phyloP scores from a whole-genome alignment of 2,113 vertebrate species.

The Vimba vimba region DNA sequence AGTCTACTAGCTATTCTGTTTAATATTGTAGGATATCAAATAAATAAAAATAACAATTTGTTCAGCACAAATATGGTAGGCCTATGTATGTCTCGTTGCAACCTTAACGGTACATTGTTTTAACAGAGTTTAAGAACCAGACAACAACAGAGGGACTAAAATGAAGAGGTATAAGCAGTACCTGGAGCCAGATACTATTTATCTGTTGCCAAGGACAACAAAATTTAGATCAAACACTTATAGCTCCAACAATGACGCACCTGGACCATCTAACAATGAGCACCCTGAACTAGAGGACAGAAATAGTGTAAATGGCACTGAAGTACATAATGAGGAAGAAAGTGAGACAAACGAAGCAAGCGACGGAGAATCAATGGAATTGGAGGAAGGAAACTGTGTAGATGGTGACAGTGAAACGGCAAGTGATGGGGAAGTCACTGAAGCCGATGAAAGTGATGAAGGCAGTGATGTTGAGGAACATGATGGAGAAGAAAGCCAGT shows the following conservation, averaged over 20 bases:
- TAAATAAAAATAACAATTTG: too few relatives aligned
- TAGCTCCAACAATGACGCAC: too few relatives aligned
- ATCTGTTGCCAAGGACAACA: not conserved
- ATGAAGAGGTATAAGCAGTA: not conserved
- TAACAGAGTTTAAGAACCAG: not conserved
- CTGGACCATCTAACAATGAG: too few relatives aligned
- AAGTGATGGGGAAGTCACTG: not conserved
- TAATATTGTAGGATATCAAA: too few relatives aligned
- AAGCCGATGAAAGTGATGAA: not conserved
- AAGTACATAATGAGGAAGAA: not conserved
- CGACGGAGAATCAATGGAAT: not conserved
- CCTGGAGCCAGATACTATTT: not conserved
- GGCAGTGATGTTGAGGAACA: not conserved
- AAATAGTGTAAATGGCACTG: not conserved
- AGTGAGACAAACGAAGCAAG: too few relatives aligned
- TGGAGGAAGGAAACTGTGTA: not conserved
- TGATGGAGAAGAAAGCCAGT: not conserved
- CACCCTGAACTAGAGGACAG: too few relatives aligned
- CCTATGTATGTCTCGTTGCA: too few relatives aligned
- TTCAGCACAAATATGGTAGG: too few relatives aligned
- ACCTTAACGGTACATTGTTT: too few relatives aligned
- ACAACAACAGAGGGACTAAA: not conserved
- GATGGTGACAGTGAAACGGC: not conserved
- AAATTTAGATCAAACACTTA: not conserved
- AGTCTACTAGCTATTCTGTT: too few relatives aligned